A percentile compares a stretch with the other conserved stretches of the same genome.
These are phyloP conservation scores for Danio tinwini DNA, from an alignment of 2,797 vertebrate species.

Conservation along the genomic window DNA sequence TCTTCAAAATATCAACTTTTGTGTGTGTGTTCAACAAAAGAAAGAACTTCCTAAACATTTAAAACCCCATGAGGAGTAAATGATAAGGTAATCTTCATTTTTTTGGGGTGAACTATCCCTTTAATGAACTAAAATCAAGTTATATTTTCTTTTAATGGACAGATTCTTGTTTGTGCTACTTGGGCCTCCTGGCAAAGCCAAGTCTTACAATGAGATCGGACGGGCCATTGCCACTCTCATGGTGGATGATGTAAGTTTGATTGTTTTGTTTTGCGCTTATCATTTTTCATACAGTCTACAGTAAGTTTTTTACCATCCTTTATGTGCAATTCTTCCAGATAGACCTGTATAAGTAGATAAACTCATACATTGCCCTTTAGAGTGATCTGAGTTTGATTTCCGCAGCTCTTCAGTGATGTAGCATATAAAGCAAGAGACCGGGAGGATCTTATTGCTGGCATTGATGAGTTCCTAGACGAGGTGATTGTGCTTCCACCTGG, in stretches of 20 bases:
- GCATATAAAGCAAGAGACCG: slow-evolving; percentile 96
- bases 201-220: slow-evolving; percentile 97
- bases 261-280: neutral
- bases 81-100: no score
- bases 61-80: no score
- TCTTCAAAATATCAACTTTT: no score
- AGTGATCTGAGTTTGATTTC: neutral
- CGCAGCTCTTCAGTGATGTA: slow-evolving; percentile 93
- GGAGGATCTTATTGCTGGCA: slow-evolving; percentile 94
- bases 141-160: slow-evolving; percentile 17
- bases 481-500: slow-evolving; percentile 95
- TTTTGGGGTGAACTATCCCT: no score
- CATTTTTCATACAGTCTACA: neutral
- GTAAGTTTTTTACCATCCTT: neutral
- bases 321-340: neutral
- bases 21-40: no score
- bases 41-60: no score
- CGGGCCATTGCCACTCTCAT: slow-evolving; percentile 95
- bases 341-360: neutral
- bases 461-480: slow-evolving; percentile 97
- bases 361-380: neutral
- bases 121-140: neutral
- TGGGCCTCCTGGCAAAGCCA: slow-evolving; percentile 90
- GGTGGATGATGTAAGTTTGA: slow-evolving; percentile 92
- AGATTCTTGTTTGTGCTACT: slow-evolving; percentile 81